Evolutionary conservation across 2,888 invertebrate species (phyloP).

Genomic region (Cantharis flavilabris): DNA sequence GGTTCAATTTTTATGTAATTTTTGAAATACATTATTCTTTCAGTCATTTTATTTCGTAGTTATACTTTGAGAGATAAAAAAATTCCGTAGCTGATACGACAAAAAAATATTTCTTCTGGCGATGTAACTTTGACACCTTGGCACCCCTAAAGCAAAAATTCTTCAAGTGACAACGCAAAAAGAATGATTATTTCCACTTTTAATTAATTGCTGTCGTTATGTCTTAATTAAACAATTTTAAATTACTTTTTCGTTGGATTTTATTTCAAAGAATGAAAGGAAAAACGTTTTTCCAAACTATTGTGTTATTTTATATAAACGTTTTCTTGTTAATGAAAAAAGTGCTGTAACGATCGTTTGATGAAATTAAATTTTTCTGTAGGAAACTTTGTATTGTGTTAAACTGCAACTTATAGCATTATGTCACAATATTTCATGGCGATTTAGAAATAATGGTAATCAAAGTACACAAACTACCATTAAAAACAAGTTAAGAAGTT

Average conservation of each 20-base stretch:
- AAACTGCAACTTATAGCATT: background rate
- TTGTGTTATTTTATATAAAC: background rate
- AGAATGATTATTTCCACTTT: background rate
- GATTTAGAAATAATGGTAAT: background rate
- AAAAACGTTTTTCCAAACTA: background rate
- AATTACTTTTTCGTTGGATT: background rate
- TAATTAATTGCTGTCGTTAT: slow-evolving; percentile 1
- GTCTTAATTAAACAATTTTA: background rate
- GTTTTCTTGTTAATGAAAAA: background rate
- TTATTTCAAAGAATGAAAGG: background rate
- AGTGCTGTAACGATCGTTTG: background rate
- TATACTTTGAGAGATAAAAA: background rate
- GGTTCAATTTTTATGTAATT: background rate
- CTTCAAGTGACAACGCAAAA: background rate
- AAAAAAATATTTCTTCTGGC: background rate
- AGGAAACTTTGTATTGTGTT: background rate
- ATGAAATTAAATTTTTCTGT: background rate
- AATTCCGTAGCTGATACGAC: background rate
- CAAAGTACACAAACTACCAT: background rate
- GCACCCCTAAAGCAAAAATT: background rate
- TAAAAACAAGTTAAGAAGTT: background rate
- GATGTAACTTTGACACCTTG: background rate
- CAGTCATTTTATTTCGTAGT: background rate
- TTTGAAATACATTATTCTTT: background rate
- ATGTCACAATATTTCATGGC: background rate